Base-by-base conservation (phyloP, 1,140 invertebrate species). In the Heterodera carotae region DNA sequence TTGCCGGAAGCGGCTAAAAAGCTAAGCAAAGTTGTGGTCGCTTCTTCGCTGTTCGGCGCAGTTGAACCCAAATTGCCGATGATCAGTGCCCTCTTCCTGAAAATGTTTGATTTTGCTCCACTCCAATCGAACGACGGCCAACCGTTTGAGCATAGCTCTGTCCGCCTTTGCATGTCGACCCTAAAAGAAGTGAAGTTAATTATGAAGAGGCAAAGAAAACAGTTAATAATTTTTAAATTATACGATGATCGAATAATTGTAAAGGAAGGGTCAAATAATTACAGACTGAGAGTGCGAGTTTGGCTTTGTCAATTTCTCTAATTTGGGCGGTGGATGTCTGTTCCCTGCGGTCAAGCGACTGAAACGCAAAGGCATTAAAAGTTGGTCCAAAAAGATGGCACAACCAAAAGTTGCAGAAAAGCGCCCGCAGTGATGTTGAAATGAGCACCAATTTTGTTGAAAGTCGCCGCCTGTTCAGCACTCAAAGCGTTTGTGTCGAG, bases 291-390 rank as follows among this genome's bases (percentile, higher is more conserved):
- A 85, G 68, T 8, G 83, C 78, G 25, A 83, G 81, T 74, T 84
- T 84, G 12, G 84, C 84, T 67, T 84, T 85, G 60, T 86, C 84
- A 68, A 86, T 87, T 69, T 85, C 82, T 69, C 77, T 80, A 15
- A 86, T 76, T 76, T 87, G 69, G 18, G 77, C 84, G 6, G 72
- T 69, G 15, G 85, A 79, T 4, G 69, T 74, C 69, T 83, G 77
- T 66, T 86, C 80, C 71, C 78, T 84, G 56, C 79, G 80, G 68
- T 86, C 84, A 22, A 87, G 60, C 29, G 81, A 69, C 66, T 77
- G 12, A 39, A 76, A 75, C 22, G 29, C 25, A 62, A 64, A 33
- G n/a, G n/a, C 1, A 18, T 73, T 6, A 29, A 62, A n/a, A n/a
- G n/a, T n/a, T n/a, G n/a, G n/a, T n/a, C n/a, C 25, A 31, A 33